phyloP scores from a whole-genome alignment of 2,888 invertebrate species.

The Amphimallon solstitiale region DNA sequence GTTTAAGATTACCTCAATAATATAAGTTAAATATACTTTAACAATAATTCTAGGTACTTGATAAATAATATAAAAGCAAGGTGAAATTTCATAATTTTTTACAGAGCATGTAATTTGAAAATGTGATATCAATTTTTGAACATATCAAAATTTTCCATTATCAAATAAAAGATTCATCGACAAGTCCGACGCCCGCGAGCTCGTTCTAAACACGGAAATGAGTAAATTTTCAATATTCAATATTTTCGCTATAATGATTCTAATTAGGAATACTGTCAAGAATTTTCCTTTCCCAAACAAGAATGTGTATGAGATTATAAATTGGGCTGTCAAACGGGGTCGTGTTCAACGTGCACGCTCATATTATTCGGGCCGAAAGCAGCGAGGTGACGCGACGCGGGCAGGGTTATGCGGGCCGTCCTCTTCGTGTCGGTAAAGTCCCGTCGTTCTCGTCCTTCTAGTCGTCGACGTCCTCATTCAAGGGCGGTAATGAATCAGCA shows the following conservation, averaged over 20 bases:
- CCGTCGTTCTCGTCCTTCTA: slow-evolving; percentile 33
- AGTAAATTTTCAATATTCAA: slow-evolving; percentile 23
- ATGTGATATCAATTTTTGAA: background rate
- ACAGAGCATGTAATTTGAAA: too few relatives aligned
- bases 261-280: slow-evolving; percentile 30
- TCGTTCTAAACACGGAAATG: background rate
- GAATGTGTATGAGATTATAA: slow-evolving; percentile 44
- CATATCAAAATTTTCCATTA: background rate
- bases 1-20: too few relatives aligned
- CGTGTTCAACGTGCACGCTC: slow-evolving; percentile 25
- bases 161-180: background rate
- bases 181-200: background rate
- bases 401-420: slow-evolving; percentile 20
- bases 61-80: too few relatives aligned
- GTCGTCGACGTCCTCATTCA: slow-evolving; percentile 43
- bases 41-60: too few relatives aligned
- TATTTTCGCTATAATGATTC: slow-evolving; percentile 27
- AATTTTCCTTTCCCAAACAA: slow-evolving; percentile 20
- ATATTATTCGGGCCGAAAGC: slow-evolving; percentile 36
- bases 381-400: background rate
- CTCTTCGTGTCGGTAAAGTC: slow-evolving; percentile 10
- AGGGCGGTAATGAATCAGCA: slow-evolving; percentile 57
- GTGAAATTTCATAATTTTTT: too few relatives aligned
- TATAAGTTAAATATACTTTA: too few relatives aligned
- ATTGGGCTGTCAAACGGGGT: slow-evolving; percentile 47